Evolutionary conservation across 2,888 invertebrate species (phyloP).

Genomic region (Mythimna impura): DNA sequence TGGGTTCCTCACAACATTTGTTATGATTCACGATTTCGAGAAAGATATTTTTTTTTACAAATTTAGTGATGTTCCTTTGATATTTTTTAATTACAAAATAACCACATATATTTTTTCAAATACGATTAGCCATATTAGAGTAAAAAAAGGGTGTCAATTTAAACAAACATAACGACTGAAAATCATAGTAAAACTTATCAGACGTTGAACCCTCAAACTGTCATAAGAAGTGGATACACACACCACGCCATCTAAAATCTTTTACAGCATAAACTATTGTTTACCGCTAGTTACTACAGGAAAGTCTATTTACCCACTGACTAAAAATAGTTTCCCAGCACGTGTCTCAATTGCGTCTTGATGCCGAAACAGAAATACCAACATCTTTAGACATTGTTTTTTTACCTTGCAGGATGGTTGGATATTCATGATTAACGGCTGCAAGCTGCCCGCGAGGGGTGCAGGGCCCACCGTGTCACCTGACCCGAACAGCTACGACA

Average conservation of each 20-base stretch:
- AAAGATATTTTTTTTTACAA: too few species aligned
- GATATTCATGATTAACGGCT: slow-evolving; percentile 91
- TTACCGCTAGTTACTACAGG: background rate
- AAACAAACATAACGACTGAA: too few species aligned
- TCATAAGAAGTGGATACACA: too few species aligned
- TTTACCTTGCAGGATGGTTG: slow-evolving; percentile 91
- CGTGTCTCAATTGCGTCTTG: slow-evolving; percentile 31
- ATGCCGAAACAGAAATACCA: slow-evolving; percentile 21
- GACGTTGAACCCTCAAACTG: too few species aligned
- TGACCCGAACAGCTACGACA: slow-evolving; percentile 89
- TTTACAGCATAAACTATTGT: slow-evolving; percentile 1
- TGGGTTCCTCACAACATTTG: too few species aligned
- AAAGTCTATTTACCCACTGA: slow-evolving; percentile 7
- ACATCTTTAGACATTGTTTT: background rate
- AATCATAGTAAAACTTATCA: too few species aligned
- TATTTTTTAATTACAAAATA: too few species aligned
- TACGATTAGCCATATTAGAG: too few species aligned
- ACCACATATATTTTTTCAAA: too few species aligned
- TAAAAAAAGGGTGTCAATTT: too few species aligned
- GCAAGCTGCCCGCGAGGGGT: slow-evolving; percentile 85
- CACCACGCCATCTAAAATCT: background rate
- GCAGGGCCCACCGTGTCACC: slow-evolving; percentile 78
- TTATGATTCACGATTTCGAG: too few species aligned
- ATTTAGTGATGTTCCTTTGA: too few species aligned
- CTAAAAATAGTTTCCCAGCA: slow-evolving; percentile 30